A percentile compares a stretch with the other conserved stretches of the same genome.
Evolutionary conservation across 2,797 vertebrate genomes (phyloP).

Genomic region (Lutjanus argentimaculatus): DNA sequence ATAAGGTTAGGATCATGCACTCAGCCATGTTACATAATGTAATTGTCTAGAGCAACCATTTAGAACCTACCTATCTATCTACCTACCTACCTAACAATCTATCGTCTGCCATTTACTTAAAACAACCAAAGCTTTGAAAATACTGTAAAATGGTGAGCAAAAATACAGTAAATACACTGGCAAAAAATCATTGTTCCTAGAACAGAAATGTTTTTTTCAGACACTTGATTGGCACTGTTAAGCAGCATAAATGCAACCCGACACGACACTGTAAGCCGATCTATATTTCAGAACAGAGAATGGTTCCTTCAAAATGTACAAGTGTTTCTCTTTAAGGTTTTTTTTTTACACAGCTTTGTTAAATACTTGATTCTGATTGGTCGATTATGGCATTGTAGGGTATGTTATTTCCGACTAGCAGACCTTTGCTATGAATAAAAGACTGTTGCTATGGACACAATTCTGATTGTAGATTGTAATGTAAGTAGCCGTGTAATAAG

Average conservation of each 20-base stretch:
- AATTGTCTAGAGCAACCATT: not conserved
- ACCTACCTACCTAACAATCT: no score
- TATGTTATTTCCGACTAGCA: no score
- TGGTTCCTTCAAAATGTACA: constrained; percentile 30
- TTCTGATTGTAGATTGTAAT: no score
- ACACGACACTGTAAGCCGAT: not conserved
- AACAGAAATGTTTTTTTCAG: not conserved
- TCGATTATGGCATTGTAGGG: no score
- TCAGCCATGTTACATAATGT: not conserved
- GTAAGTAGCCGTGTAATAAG: no score
- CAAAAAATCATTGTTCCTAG: not conserved
- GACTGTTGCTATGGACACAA: no score
- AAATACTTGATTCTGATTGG: no score
- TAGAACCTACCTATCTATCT: not conserved
- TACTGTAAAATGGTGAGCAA: not conserved
- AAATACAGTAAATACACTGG: not conserved
- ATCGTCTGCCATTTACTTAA: not conserved
- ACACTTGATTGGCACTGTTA: constrained; percentile 5
- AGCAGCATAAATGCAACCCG: not conserved
- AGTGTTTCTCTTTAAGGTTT: constrained; percentile 34
- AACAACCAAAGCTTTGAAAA: not conserved
- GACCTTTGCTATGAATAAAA: no score
- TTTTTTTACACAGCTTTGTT: no score
- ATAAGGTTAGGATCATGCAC: not conserved
- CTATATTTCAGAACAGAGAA: constrained; percentile 22